Evolutionary conservation across 2,888 invertebrate species (phyloP).

Genomic region (Cataglyphis livida): DNA sequence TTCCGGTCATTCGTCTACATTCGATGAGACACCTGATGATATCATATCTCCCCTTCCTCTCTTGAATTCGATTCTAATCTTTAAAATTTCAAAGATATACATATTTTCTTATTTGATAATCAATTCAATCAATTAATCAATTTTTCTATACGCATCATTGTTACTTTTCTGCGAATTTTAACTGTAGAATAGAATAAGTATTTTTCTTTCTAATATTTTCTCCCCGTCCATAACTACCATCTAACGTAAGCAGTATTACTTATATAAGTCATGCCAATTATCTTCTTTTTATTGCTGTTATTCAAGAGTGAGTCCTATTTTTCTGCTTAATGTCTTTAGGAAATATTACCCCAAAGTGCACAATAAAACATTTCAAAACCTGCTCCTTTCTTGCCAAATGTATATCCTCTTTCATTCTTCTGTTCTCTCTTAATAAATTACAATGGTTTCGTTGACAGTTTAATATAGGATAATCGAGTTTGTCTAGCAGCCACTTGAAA

Average conservation of each 20-base stretch:
- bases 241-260: background rate
- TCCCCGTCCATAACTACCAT: background rate
- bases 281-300: background rate
- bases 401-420: background rate
- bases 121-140: background rate
- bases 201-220: background rate
- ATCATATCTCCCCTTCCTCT: background rate
- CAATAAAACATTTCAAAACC: background rate
- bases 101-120: background rate
- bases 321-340: background rate
- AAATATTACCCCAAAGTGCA: background rate
- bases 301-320: background rate
- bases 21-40: background rate
- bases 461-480: constrained; percentile 4
- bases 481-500: background rate
- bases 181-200: background rate
- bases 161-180: background rate
- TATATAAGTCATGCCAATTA: background rate
- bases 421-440: background rate
- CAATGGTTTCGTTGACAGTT: background rate
- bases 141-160: background rate
- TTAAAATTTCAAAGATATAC: background rate
- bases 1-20: background rate
- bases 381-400: background rate
- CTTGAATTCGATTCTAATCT: background rate